Base-by-base conservation (phyloP, 2,888 invertebrate species). In the Aphodius granarius region DNA sequence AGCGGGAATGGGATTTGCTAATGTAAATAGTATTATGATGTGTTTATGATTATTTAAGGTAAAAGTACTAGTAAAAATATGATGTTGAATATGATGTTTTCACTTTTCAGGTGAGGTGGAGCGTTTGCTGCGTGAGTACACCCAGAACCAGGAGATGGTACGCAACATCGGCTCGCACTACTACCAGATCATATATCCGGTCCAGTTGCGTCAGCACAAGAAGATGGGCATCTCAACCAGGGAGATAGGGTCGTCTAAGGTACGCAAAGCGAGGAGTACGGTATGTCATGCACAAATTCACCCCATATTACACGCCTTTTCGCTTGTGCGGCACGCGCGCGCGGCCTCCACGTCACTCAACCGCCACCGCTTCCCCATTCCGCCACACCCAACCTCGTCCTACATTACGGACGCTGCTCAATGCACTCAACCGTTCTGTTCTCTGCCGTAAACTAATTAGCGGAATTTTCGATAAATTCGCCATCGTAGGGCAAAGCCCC, bases 191-290 rank as follows among this genome's bases (percentile, higher is more conserved):
- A 96, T 97, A 84, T 97, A 96, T 89, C 97, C 97, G 81, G 96
- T 96, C 83, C 97, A 97, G 91, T 90, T 96, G 88, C 93, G 96
- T 79, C 96, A 97, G 89, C 96, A 97, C 92, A 95, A 96, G 90
- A 96, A 96, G 90, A 95, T 97, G 94, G 97, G 96, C 88, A 96
- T 97, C 88, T 96, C 96, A 83, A 97, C 97, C 82, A 91, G 97
- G 88, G 96, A 96, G 91, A 93, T 95, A 89, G 94, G 94, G 90
- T 92, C 93, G 87, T 92, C 93, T 87, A 95, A 95, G 95, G 95
- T 95, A 90, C 90, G 91, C 86, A 89, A 89, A 86, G 88, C 87
- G 86, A 85, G 88, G 88, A 89, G 89, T 89, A 87, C 88, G 89
- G 90, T 90, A 90, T 89, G 90, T 90, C 86, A 85, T 77, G 82